phyloP scores from a whole-genome alignment of 2,888 invertebrate species.

The Chouioia cunea region DNA sequence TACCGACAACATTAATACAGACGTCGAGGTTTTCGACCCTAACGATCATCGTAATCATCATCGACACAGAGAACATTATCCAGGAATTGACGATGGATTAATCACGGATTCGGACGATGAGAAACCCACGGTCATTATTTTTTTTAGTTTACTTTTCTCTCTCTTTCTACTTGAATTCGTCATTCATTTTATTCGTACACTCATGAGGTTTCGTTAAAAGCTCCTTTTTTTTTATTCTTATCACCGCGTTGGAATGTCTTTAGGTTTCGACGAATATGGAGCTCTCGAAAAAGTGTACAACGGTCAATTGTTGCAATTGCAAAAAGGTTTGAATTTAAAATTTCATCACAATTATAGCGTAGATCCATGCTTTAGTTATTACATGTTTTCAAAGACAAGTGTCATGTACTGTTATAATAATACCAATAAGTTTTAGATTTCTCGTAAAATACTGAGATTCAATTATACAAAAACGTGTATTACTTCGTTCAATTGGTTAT shows the following conservation, averaged over 20 bases:
- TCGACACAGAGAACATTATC: slow-evolving; percentile 54
- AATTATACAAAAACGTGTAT: no score
- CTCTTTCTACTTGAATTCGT: neutral
- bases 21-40: slow-evolving; percentile 72
- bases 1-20: slow-evolving; percentile 69
- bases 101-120: slow-evolving; percentile 56
- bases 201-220: neutral
- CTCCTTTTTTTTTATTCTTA: no score
- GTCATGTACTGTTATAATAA: no score
- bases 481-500: no score
- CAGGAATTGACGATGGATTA: slow-evolving; percentile 76
- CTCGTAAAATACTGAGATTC: no score
- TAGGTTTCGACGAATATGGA: neutral
- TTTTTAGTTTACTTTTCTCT: neutral
- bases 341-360: no score
- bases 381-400: no score
- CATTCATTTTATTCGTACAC: neutral
- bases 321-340: slow-evolving; percentile 21
- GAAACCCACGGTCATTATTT: slow-evolving; percentile 48
- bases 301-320: slow-evolving; percentile 11
- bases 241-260: no score
- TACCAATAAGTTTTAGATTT: no score
- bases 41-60: slow-evolving; percentile 47
- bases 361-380: no score
- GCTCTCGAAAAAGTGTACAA: neutral